These are phyloP conservation scores for Rhagonycha fulva DNA, from an alignment of 2,888 invertebrate genomes.

Conservation along the genomic window DNA sequence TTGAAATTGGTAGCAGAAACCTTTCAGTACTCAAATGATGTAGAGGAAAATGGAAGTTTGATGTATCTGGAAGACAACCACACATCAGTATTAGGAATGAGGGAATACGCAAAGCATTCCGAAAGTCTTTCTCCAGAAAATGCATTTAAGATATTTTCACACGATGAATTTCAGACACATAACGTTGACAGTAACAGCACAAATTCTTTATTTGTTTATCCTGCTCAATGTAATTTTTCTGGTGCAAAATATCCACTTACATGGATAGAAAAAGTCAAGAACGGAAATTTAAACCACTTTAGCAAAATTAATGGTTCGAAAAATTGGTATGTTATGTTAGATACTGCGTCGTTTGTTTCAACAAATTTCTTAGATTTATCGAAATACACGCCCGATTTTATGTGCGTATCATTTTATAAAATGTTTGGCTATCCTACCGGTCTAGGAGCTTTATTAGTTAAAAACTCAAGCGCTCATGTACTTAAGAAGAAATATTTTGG, in stretches of 20 bases:
- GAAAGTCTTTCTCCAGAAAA: slow-evolving; percentile 64
- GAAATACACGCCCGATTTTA: slow-evolving; percentile 80
- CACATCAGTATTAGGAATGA: slow-evolving; percentile 92
- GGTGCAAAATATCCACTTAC: slow-evolving; percentile 86
- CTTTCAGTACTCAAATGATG: slow-evolving; percentile 64
- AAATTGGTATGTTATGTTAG: slow-evolving; percentile 77
- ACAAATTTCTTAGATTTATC: slow-evolving; percentile 79
- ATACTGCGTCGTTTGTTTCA: slow-evolving; percentile 83
- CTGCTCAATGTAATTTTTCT: slow-evolving; percentile 94
- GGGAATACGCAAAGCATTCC: slow-evolving; percentile 69
- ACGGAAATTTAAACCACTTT: slow-evolving; percentile 60
- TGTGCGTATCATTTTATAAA: slow-evolving; percentile 94
- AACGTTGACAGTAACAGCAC: slow-evolving; percentile 6
- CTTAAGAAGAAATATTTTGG: slow-evolving; percentile 83
- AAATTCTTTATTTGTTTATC: slow-evolving; percentile 77
- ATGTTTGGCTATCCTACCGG: slow-evolving; percentile 97
- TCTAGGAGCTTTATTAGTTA: slow-evolving; percentile 84
- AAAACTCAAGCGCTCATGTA: slow-evolving; percentile 63
- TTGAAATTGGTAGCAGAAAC: slow-evolving; percentile 83
- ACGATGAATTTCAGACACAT: not conserved
- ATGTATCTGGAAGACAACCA: slow-evolving; percentile 89
- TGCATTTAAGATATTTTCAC: slow-evolving; percentile 53
- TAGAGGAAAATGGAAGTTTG: slow-evolving; percentile 63
- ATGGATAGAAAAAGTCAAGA: slow-evolving; percentile 68
- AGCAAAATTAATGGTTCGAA: slow-evolving; percentile 47